Conservation (phyloP, 1,140 invertebrate genomes). For the Wasmannia auropunctata region DNA sequence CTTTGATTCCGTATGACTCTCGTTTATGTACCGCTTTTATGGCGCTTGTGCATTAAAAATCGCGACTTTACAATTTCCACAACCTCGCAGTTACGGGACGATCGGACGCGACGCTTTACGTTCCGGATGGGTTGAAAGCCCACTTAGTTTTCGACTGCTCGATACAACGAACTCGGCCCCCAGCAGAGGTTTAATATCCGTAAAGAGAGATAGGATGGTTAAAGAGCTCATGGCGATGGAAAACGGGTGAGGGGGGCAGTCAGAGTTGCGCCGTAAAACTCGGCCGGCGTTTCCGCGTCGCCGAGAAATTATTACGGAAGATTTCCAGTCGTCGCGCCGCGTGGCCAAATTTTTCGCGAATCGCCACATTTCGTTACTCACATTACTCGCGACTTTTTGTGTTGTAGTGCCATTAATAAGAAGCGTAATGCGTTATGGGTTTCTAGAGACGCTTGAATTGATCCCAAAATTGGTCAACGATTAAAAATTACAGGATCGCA, state of each 20-base stretch:
- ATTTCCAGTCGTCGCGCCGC: constrained; percentile 10
- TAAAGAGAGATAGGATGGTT: constrained; percentile 48
- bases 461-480: neutral
- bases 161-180: constrained; percentile 27
- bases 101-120: constrained; percentile 28
- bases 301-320: constrained; percentile 42
- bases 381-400: neutral
- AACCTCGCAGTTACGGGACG: neutral
- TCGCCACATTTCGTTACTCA: neutral
- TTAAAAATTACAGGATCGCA: neutral
- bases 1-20: neutral
- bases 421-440: neutral
- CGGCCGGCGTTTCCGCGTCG: constrained; percentile 38
- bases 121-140: constrained; percentile 36
- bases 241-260: neutral
- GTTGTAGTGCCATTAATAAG: neutral
- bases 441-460: neutral
- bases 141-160: constrained; percentile 48
- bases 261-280: constrained; percentile 23
- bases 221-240: constrained; percentile 41
- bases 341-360: neutral
- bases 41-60: constrained; percentile 18
- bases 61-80: constrained; percentile 35
- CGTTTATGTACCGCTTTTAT: neutral
- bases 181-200: constrained; percentile 45